Evolutionary conservation across 2,113 vertebrate species (phyloP).

Genomic region (Erythrocercus mccallii): DNA sequence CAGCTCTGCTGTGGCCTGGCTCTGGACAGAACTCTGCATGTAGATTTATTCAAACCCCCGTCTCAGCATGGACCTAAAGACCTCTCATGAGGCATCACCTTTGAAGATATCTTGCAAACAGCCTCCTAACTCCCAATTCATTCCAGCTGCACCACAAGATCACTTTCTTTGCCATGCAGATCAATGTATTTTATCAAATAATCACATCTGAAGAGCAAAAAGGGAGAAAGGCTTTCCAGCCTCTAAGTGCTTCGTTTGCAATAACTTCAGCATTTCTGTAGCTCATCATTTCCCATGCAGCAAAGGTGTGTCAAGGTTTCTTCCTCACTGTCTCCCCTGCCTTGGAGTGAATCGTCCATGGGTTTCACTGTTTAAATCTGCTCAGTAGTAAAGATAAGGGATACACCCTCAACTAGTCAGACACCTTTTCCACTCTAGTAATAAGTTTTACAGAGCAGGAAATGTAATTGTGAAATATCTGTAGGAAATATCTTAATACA

Average conservation of each 20-base stretch:
- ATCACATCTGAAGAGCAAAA: slow-evolving; percentile 36
- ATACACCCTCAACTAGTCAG: not conserved
- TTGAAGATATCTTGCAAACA: slow-evolving; percentile 3
- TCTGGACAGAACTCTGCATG: not conserved
- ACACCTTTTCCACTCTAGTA: not conserved
- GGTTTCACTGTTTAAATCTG: not conserved
- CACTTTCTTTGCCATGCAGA: slow-evolving; percentile 34
- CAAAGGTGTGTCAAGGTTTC: not conserved
- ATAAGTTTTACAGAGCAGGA: not conserved
- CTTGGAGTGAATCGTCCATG: not conserved
- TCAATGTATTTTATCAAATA: slow-evolving; percentile 47
- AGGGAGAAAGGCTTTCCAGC: not conserved
- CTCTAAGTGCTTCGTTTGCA: not conserved
- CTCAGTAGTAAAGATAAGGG: not conserved
- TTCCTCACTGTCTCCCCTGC: not conserved
- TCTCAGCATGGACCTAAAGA: not conserved
- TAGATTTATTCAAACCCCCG: slow-evolving; percentile 18
- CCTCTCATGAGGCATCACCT: slow-evolving; percentile 31
- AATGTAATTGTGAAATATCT: not conserved
- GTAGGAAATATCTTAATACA: not conserved
- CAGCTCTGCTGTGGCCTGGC: slow-evolving; percentile 36
- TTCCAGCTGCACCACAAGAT: slow-evolving; percentile 44
- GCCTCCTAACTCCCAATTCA: slow-evolving; percentile 15
- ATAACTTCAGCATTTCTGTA: not conserved
- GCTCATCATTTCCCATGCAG: not conserved